phyloP scores from a whole-genome alignment of 2,888 invertebrate species.

The Ornithoptera alexandrae region DNA sequence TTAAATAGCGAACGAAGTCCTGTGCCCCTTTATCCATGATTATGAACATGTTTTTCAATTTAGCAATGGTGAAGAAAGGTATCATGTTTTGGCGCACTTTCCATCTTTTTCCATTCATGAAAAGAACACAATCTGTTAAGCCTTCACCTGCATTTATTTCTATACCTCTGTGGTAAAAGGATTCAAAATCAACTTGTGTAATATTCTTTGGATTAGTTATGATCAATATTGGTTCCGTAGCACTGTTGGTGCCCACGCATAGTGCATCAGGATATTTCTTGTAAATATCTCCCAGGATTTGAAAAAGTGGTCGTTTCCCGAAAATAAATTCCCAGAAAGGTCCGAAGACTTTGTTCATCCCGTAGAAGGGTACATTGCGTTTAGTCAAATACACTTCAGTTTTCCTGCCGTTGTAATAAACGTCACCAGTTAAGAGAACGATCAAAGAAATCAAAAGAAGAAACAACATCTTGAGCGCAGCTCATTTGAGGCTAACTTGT shows the following conservation, averaged over 20 bases:
- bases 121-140: not conserved
- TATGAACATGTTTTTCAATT: not conserved
- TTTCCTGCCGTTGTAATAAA: slow-evolving; percentile 1
- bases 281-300: not conserved
- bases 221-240: not conserved
- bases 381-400: not conserved
- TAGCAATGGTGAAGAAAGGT: not conserved
- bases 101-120: slow-evolving; percentile 7
- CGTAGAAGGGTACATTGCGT: not conserved
- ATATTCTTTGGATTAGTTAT: not conserved
- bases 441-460: no score
- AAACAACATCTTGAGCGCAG: no score
- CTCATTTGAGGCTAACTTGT: no score
- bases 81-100: slow-evolving; percentile 1
- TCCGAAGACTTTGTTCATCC: not conserved
- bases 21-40: slow-evolving; percentile 5
- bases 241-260: not conserved
- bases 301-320: not conserved
- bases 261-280: slow-evolving; percentile 1
- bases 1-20: not conserved
- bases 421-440: not conserved
- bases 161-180: not conserved
- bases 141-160: not conserved
- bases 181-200: slow-evolving; percentile 1
- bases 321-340: slow-evolving; percentile 2